Percentiles rank a stretch among this genome's conserved stretches.
Evolutionary conservation across 2,797 vertebrate species (phyloP).

Genomic region (Clarias laeviceps): DNA sequence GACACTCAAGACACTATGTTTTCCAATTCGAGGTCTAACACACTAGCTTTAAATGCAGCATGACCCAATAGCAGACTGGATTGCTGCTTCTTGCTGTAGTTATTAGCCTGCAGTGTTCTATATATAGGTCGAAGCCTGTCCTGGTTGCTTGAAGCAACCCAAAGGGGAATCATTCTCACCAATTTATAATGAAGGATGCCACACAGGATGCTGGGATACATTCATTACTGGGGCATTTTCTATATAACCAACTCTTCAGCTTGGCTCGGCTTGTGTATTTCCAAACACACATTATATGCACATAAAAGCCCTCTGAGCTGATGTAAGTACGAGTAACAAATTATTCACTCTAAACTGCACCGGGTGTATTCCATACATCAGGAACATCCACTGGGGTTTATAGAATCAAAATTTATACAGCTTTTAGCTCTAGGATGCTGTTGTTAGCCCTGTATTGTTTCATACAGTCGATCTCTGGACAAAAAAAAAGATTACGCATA

Average conservation of each 20-base stretch:
- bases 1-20: not conserved
- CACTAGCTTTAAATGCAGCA: constrained; percentile 25
- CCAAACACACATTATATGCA: constrained; percentile 40
- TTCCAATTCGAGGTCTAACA: not conserved
- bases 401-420: too few species aligned
- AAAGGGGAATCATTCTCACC: constrained; percentile 58
- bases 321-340: constrained; percentile 45
- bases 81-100: constrained; percentile 24
- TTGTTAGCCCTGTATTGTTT: constrained; percentile 73
- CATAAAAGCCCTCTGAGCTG: constrained; percentile 17
- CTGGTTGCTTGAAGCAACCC: constrained; percentile 61
- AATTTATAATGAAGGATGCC: constrained; percentile 74
- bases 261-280: constrained; percentile 54
- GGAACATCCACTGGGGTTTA: not conserved
- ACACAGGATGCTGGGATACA: constrained; percentile 62
- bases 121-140: constrained; percentile 58
- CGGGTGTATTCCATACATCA: not conserved
- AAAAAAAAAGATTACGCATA: constrained; percentile 76
- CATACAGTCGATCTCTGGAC: constrained; percentile 65
- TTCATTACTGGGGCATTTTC: constrained; percentile 62
- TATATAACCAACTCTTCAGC: not conserved
- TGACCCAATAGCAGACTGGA: constrained; percentile 33
- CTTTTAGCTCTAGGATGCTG: constrained; percentile 62
- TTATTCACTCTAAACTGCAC: not conserved
- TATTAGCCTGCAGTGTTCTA: constrained; percentile 43